phyloP scores from a whole-genome alignment of 2,888 invertebrate species.

The Drosophila mimica region DNA sequence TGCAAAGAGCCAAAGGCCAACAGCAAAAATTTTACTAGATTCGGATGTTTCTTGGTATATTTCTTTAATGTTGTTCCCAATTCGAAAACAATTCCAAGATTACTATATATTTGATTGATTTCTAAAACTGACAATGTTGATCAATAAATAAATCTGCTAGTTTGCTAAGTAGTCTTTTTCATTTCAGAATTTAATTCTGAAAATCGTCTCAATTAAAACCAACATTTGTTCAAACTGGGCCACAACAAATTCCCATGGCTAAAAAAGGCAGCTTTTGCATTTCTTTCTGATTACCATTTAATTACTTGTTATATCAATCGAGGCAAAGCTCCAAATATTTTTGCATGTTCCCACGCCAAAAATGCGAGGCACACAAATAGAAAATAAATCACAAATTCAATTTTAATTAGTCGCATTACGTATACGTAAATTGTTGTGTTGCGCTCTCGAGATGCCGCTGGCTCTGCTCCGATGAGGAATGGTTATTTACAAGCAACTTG shows the following conservation, averaged over 20 bases:
- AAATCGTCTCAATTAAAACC: not conserved
- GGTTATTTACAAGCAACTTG: slow-evolving; percentile 72
- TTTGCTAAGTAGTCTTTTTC: not conserved
- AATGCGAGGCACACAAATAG: slow-evolving; percentile 7
- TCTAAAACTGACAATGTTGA: not conserved
- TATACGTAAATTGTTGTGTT: slow-evolving; percentile 57
- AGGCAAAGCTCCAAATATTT: slow-evolving; percentile 37
- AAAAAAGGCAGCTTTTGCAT: slow-evolving; percentile 14
- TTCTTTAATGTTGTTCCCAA: not conserved
- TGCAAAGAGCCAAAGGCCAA: slow-evolving; percentile 2
- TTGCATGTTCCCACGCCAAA: slow-evolving; percentile 63
- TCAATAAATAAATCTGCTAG: not conserved
- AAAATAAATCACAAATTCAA: slow-evolving; percentile 60
- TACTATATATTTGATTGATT: not conserved
- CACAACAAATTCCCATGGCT: slow-evolving; percentile 30
- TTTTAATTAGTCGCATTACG: slow-evolving; percentile 77
- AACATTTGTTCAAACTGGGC: slow-evolving; percentile 1
- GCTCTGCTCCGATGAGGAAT: slow-evolving; percentile 45
- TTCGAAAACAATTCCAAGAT: not conserved
- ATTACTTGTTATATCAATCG: slow-evolving; percentile 56
- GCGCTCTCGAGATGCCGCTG: slow-evolving; percentile 39
- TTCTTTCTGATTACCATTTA: slow-evolving; percentile 50
- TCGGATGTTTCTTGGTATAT: not conserved
- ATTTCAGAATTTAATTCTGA: not conserved
- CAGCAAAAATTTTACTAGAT: slow-evolving; percentile 2